These are phyloP conservation scores for Actias luna DNA, from an alignment of 2,888 invertebrate genomes.

Conservation along the genomic window DNA sequence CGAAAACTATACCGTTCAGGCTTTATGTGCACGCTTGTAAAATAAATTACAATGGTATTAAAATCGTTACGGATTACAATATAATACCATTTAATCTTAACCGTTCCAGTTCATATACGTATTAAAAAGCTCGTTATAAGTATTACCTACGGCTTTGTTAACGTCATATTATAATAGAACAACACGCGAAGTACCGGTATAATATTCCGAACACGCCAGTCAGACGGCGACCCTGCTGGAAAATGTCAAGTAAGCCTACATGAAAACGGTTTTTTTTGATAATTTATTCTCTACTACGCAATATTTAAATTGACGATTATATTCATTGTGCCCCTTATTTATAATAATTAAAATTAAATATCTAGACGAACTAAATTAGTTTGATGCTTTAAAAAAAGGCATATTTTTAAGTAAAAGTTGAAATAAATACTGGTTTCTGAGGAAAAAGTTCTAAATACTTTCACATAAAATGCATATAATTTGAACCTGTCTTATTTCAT, in stretches of 20 bases:
- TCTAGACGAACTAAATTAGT: no score
- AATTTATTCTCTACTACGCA: background rate
- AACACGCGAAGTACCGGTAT: slow-evolving; percentile 69
- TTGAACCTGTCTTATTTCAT: no score
- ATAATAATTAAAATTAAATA: no score
- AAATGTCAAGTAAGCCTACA: background rate
- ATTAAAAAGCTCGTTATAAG: slow-evolving; percentile 62
- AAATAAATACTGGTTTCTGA: no score
- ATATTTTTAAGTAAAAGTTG: no score
- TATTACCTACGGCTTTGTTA: slow-evolving; percentile 66
- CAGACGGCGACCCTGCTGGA: background rate
- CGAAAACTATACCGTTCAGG: background rate
- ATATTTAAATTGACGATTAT: background rate
- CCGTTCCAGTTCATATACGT: slow-evolving; percentile 64
- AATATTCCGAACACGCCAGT: slow-evolving; percentile 51
- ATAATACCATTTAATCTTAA: slow-evolving; percentile 47
- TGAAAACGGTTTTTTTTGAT: background rate
- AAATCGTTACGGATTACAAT: slow-evolving; percentile 36
- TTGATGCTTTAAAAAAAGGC: no score
- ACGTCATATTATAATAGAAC: slow-evolving; percentile 70
- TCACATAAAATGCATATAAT: no score
- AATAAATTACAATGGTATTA: slow-evolving; percentile 27
- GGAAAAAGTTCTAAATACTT: no score
- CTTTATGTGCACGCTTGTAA: slow-evolving; percentile 8
- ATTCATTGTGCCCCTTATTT: no score